Percentiles rank a stretch among this genome's conserved stretches.
Conservation (phyloP, 2,797 vertebrate genomes). For the Microctenopoma stevenorrisi region DNA sequence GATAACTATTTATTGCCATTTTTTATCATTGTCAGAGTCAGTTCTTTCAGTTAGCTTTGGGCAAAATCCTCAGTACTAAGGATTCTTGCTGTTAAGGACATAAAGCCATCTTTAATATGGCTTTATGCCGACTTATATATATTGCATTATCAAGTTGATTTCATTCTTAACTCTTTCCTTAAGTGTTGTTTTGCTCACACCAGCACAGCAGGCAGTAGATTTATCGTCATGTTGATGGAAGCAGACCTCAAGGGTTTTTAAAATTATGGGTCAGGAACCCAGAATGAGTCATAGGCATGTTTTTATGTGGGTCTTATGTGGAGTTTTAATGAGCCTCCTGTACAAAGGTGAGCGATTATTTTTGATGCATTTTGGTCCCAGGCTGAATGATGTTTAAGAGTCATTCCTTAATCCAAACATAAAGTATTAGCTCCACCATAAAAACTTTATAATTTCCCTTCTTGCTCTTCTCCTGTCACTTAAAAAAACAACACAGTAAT, state of each 20-base stretch:
- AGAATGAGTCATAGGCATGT: constrained; percentile 58
- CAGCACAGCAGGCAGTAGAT: constrained; percentile 46
- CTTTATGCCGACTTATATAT: constrained; percentile 24
- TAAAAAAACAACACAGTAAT: constrained; percentile 33
- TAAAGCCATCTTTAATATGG: constrained; percentile 4
- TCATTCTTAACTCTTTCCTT: constrained; percentile 10
- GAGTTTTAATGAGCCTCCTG: constrained; percentile 57
- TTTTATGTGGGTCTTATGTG: constrained; percentile 55
- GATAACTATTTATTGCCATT: constrained; percentile 18
- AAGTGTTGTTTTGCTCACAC: constrained; percentile 41
- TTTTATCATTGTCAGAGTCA: constrained; percentile 10
- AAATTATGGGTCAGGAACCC: constrained; percentile 68
- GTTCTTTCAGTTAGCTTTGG: background rate
- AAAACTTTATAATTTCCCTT: background rate
- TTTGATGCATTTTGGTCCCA: constrained; percentile 57
- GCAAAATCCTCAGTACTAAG: constrained; percentile 2
- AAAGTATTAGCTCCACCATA: constrained; percentile 28
- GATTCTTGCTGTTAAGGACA: constrained; percentile 25
- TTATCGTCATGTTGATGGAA: constrained; percentile 65
- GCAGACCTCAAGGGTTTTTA: constrained; percentile 56
- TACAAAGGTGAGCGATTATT: constrained; percentile 65
- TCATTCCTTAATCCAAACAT: constrained; percentile 67
- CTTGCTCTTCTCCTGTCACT: background rate
- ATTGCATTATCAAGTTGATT: constrained; percentile 16
- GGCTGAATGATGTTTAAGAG: constrained; percentile 57